Evolutionary conservation across 2,113 vertebrate genomes (phyloP).

Genomic region (Oxyura jamaicensis): DNA sequence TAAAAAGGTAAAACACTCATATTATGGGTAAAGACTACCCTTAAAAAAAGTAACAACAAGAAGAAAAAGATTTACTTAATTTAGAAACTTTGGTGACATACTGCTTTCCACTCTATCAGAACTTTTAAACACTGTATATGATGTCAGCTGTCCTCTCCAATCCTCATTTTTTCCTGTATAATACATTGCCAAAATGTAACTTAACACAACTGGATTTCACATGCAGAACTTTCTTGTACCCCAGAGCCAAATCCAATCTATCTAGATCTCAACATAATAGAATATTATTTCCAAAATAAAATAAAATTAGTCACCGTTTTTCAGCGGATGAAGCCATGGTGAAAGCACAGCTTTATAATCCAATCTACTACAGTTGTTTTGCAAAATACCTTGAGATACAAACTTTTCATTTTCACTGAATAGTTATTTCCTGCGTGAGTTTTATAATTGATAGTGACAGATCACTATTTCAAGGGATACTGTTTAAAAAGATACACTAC

Average conservation of each 20-base stretch:
- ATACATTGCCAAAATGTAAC: slow-evolving; percentile 61
- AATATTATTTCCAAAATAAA: slow-evolving; percentile 45
- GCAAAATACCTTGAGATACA: background rate
- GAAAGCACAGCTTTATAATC: slow-evolving; percentile 3
- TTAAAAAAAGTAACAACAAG: background rate
- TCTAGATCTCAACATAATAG: slow-evolving; percentile 44
- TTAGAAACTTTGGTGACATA: slow-evolving; percentile 35
- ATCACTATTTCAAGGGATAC: background rate
- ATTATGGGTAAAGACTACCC: background rate
- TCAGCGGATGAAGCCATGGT: background rate
- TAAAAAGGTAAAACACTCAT: slow-evolving; percentile 1
- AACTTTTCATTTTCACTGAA: background rate
- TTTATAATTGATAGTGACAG: background rate
- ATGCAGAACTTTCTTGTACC: slow-evolving; percentile 50
- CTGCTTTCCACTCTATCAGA: slow-evolving; percentile 30
- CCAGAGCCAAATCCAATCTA: slow-evolving; percentile 59
- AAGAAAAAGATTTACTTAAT: background rate
- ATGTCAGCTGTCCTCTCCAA: slow-evolving; percentile 44
- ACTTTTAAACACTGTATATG: background rate
- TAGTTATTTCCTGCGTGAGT: background rate
- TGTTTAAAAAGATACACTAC: background rate
- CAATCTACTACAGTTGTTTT: background rate
- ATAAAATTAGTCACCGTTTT: background rate
- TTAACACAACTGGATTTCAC: slow-evolving; percentile 56
- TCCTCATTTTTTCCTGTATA: background rate